Conservation (phyloP, 1,140 invertebrate genomes). For the Ooceraea biroi region DNA sequence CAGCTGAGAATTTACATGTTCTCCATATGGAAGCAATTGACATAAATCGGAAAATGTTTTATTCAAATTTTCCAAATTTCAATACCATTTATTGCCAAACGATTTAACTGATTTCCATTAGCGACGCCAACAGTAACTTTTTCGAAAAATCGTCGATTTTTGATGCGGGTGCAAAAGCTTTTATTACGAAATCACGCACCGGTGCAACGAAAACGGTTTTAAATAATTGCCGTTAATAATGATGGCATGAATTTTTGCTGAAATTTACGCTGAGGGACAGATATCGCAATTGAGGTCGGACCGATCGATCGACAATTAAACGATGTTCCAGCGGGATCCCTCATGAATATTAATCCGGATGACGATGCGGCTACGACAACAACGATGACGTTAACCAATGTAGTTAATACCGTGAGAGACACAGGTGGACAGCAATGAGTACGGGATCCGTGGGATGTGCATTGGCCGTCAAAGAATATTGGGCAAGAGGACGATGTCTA, state of each 20-base stretch:
- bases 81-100: conserved; percentile 1
- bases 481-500: not conserved
- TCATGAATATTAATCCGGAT: conserved; percentile 35
- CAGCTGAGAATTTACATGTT: not conserved
- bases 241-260: not conserved
- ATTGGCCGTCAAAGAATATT: not conserved
- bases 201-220: not conserved
- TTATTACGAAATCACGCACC: not conserved
- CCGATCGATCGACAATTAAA: conserved; percentile 21
- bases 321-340: not conserved
- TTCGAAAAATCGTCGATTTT: conserved; percentile 16
- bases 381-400: not conserved
- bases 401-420: conserved; percentile 14
- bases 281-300: conserved; percentile 5
- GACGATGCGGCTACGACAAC: not conserved
- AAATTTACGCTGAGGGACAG: not conserved
- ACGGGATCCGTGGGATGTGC: conserved; percentile 12
- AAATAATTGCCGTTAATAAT: conserved; percentile 23
- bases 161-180: not conserved
- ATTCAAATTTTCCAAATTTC: not conserved
- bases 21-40: not conserved
- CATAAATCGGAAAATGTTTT: conserved; percentile 7
- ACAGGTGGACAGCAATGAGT: not conserved
- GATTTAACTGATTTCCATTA: conserved; percentile 18
- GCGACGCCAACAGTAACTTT: not conserved